A percentile compares a stretch with the other conserved stretches of the same genome.
These are phyloP conservation scores for Adelosebastes latens DNA, from an alignment of 2,797 vertebrate genomes.

Conservation along the genomic window DNA sequence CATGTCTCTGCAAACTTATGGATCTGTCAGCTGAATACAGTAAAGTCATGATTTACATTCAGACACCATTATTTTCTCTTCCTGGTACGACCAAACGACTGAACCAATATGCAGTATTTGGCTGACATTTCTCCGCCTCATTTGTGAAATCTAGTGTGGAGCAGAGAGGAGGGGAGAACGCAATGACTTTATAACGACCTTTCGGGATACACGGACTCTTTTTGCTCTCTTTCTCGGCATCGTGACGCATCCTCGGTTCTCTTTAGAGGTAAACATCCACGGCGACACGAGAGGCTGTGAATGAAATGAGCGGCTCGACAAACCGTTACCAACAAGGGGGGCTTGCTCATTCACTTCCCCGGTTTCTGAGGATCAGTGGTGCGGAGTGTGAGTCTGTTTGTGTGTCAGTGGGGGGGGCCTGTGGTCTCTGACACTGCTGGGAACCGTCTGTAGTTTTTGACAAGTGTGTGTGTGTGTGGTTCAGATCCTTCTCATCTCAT, in stretches of 20 bases:
- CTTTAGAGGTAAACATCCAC: conserved; percentile 38
- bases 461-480: conserved; percentile 31
- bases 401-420: conserved; percentile 21
- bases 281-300: not conserved
- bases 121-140: conserved; percentile 14
- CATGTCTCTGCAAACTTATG: not conserved
- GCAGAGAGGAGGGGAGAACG: conserved; percentile 5
- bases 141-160: conserved; percentile 8
- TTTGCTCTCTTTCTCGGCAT: conserved; percentile 23
- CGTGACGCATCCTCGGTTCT: conserved; percentile 1
- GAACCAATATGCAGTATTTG: not conserved
- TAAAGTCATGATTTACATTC: not conserved
- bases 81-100: not conserved
- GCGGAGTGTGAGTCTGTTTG: conserved; percentile 21
- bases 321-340: conserved; percentile 6
- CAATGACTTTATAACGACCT: conserved; percentile 50
- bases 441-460: conserved; percentile 55
- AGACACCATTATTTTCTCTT: not conserved
- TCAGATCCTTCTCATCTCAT: conserved; percentile 67
- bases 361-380: conserved; percentile 32
- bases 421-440: conserved; percentile 45
- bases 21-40: not conserved
- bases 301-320: conserved; percentile 26
- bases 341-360: conserved; percentile 9
- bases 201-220: conserved; percentile 13